Base-by-base conservation (phyloP, 1,140 invertebrate species). In the Berghia stephanieae region DNA sequence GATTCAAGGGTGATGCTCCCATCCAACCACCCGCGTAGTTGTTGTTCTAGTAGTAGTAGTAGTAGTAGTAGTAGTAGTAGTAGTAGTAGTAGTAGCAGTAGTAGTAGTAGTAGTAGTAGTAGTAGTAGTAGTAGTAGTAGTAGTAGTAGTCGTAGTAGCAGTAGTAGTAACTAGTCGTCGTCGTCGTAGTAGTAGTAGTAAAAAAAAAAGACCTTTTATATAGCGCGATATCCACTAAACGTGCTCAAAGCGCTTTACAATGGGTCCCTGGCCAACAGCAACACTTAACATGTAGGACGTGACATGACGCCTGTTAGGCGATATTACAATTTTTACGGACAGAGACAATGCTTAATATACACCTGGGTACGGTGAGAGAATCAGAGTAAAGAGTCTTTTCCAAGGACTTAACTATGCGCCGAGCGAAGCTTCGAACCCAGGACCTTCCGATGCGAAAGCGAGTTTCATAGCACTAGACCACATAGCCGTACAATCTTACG, bases 171-270 rank as follows among this genome's bases (percentile, higher is more conserved):
- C n/a, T 60, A 60, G 55, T 60, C n/a, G 55, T 60, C n/a, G 55
- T 60, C n/a, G 55, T 60, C n/a, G 55, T 60, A 60, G 55, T 60
- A 60, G 55, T 60, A 60, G 55, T 60, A 60, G 55, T 60, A 60
- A 31, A 24, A 60, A 31, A 24, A 8, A 31, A 24, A 60, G 55
- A 24, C n/a, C n/a, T 60, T 24, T 21, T 60, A 60, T 21, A 24
- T 24, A 31, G n/a, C 6, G 55, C 31, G 34, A 31, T 60, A n/a
- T 21, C n/a, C 31, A 60, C n/a, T 60, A 60, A 31, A 24, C n/a
- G 55, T 60, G n/a, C n/a, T 60, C n/a, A 31, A 24, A 60, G 21
- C 31, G 34, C n/a, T 60, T n/a, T n/a, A n/a, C n/a, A n/a, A n/a
- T n/a, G n/a, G n/a, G n/a, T n/a, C n/a, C n/a, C n/a, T n/a, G n/a